Base-by-base conservation (phyloP, 2,113 vertebrate species). In the Neolamprologus hecqui region DNA sequence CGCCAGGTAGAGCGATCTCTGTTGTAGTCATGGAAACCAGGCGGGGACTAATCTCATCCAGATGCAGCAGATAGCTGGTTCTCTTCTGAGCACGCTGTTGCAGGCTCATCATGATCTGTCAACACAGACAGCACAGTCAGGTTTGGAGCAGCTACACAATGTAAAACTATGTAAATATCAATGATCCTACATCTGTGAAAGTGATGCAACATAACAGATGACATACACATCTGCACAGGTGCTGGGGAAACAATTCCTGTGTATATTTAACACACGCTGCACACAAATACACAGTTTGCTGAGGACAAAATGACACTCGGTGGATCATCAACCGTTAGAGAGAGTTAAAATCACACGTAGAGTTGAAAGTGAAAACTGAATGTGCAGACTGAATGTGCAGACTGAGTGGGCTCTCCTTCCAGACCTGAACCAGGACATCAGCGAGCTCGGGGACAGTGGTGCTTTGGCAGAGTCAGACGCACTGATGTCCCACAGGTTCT, bases 21-120 rank as follows among this genome's bases (percentile, higher is more conserved):
- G 99, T 99, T 85, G 92, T 97, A 2, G 96, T 96, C 98, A 99
- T 99, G 49, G 98, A 96, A 87, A 97, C 96, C 93, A 99, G 92
- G 73, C 98, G 98, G 0, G 99, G 99, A 77, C 99, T 99, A 93
- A 99, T 99, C 90, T 99, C 98, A 81, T 98, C 97, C 82, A 99
- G 97, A 0, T 96, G 96, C 28, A 99, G 93, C 75, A 99, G 96
- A 26, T 99, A 99, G 94, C 99, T 99, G 87, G 98, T 96, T 31
- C 98, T 96, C 91, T 99, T 99, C 96, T 99, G 98, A 23, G 98
- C 98, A 80, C 99, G 97, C 89, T 99, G 99, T 93, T 99, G 99
- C 89, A 99, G 96, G 89, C 98, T 99, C 75, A 99, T 94, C 99
- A 99, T 99, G 80, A 99, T 97, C 99, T 99, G 49, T 31, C 2